Evolutionary conservation across 2,113 vertebrate species (phyloP), one percentile per base, ranked within the genome.

Genomic region (Panthera tigris): DNA sequence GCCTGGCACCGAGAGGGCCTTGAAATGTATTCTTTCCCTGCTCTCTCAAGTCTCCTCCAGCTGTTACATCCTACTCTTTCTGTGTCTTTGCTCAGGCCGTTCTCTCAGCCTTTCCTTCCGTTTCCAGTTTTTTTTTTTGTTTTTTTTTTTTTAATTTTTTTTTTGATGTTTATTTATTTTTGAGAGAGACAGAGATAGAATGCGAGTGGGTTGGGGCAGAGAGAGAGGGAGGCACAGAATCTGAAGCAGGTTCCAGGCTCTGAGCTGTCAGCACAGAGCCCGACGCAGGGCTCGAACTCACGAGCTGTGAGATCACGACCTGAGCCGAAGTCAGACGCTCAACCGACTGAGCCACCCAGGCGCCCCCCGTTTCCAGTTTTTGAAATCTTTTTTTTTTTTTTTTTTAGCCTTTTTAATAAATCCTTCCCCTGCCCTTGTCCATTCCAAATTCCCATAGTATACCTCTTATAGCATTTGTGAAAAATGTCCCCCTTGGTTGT

Each of bases 331-430:
- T 39, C 39, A 4, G 39, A 39, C 39, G 39, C 39, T 39, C 39
- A 39, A 39, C 39, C 39, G 39, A 39, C 39, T 39, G 39, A 39
- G 39, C 39, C 39, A 39, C 39, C 39, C 39, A 39, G 39, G 39
- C 39, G 39, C 39, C 39, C 39, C 39, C 29, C 5, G 31, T 94
- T 94, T 90, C 52, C 3, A 84, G 10, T 71, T 86, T 95, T 82
- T 68, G 23, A 89, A 91, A 66, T 41, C 65, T 21, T 97, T n/a
- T n/a, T n/a, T n/a, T 23, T 41, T 89, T 8, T 33, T 66, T 29
- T 90, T 80, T 79, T 84, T 95, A 71, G 61, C 50, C 23, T 48
- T 92, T 86, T 89, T 95, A 50, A 55, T 92, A 86, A 92, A 95
- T 27, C 8, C 27, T 95, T 68, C 50, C 13, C 11, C n/a, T 79